Percentiles rank a stretch among this genome's conserved stretches.
These are phyloP conservation scores for Drosophila kurseongensis DNA, from an alignment of 1,140 invertebrate genomes.

Conservation along the genomic window DNA sequence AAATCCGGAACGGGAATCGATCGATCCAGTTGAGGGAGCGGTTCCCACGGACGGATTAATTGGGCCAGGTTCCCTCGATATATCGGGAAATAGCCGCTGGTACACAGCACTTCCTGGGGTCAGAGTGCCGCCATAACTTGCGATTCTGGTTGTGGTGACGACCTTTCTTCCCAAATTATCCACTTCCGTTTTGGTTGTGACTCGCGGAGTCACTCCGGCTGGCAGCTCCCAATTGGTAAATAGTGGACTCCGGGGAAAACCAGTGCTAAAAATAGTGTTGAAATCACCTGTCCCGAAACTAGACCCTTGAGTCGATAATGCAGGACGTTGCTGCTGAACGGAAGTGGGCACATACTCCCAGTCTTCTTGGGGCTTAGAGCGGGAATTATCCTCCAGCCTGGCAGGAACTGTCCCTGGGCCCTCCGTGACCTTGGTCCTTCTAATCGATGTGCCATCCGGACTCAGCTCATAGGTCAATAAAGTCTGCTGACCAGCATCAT, in stretches of 20 bases:
- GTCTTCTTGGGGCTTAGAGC: slow-evolving; percentile 40
- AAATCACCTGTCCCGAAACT: neutral
- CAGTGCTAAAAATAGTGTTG: slow-evolving; percentile 7
- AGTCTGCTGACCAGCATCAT: slow-evolving; percentile 13
- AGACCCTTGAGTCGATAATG: neutral
- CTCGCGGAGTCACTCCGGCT: slow-evolving; percentile 44
- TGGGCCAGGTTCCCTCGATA: slow-evolving; percentile 4
- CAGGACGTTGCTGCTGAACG: neutral
- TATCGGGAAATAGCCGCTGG: slow-evolving; percentile 14
- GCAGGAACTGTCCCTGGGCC: neutral
- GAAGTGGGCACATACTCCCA: slow-evolving; percentile 49
- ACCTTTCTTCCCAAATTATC: slow-evolving; percentile 50
- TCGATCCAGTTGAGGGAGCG: neutral
- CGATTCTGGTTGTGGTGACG: slow-evolving; percentile 29
- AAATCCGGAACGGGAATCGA: neutral
- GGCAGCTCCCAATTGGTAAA: slow-evolving; percentile 35
- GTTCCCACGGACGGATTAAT: neutral
- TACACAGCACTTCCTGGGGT: slow-evolving; percentile 9
- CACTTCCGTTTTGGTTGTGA: slow-evolving; percentile 48
- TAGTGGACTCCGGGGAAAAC: neutral
- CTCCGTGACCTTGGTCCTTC: neutral
- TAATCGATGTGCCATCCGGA: slow-evolving; percentile 16
- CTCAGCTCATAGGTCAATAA: slow-evolving; percentile 44
- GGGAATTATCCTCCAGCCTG: neutral
- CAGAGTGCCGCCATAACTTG: slow-evolving; percentile 5